These are phyloP conservation scores for Chaetura pelagica DNA, from an alignment of 2,113 vertebrate species.

Conservation along the genomic window DNA sequence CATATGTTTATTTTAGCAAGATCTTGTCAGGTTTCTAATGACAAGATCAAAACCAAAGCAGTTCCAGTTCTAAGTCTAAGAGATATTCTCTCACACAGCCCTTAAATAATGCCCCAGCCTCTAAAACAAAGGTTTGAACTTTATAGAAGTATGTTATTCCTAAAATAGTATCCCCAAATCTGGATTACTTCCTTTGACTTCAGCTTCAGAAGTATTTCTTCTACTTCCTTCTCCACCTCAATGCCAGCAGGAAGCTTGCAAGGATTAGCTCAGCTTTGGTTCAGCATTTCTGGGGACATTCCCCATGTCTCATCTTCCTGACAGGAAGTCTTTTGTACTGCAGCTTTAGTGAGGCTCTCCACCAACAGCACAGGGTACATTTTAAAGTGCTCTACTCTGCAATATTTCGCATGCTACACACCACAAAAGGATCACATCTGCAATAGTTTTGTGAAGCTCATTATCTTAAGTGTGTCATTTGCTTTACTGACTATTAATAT, in stretches of 20 bases:
- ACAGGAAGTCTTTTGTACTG: background rate
- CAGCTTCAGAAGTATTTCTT: background rate
- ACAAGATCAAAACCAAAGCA: background rate
- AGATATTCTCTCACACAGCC: background rate
- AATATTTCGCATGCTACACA: background rate
- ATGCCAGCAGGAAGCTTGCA: constrained; percentile 32
- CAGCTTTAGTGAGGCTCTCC: background rate
- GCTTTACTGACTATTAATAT: background rate
- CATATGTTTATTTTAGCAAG: background rate
- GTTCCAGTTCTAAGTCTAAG: background rate
- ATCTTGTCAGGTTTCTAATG: background rate
- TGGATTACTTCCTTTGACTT: background rate
- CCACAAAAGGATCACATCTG: background rate
- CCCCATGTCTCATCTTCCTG: background rate
- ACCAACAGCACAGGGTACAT: background rate
- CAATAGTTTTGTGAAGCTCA: background rate
- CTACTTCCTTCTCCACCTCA: background rate
- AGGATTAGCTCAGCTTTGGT: background rate
- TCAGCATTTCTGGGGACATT: background rate
- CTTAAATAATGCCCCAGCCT: background rate
- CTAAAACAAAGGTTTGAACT: background rate
- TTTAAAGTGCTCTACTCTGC: background rate
- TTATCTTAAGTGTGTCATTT: background rate
- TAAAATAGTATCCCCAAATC: background rate
- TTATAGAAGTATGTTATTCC: background rate